Conservation (phyloP, 2,888 invertebrate species). For the Dynastes hyllus region DNA sequence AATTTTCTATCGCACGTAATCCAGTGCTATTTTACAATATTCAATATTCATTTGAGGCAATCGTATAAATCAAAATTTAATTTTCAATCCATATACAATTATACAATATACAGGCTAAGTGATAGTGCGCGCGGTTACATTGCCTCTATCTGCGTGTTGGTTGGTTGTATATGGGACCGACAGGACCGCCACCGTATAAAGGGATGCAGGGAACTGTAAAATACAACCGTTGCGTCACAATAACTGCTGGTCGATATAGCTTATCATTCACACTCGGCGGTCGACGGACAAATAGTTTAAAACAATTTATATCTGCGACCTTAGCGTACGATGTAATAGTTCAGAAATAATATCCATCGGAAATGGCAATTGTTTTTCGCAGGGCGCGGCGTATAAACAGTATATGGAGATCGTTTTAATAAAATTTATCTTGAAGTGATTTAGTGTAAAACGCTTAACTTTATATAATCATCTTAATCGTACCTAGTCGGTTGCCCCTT, state of each 20-base stretch:
- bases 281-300: constrained; percentile 55
- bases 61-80: constrained; percentile 61
- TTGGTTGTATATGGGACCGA: constrained; percentile 42
- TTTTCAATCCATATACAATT: constrained; percentile 61
- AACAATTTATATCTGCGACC: constrained; percentile 51
- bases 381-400: not conserved
- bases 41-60: constrained; percentile 56
- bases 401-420: constrained; percentile 9
- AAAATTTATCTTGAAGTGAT: constrained; percentile 46
- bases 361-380: constrained; percentile 21
- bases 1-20: constrained; percentile 38
- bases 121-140: constrained; percentile 29
- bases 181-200: constrained; percentile 32
- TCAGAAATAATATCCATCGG: constrained; percentile 26
- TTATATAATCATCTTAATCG: constrained; percentile 48
- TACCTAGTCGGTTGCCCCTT: constrained; percentile 37
- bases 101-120: constrained; percentile 56
- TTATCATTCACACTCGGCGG: constrained; percentile 53
- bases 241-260: constrained; percentile 55
- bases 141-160: constrained; percentile 29
- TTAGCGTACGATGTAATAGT: constrained; percentile 37
- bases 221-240: constrained; percentile 51
- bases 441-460: constrained; percentile 43
- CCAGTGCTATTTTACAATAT: constrained; percentile 48
- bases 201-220: constrained; percentile 47